Evolutionary conservation across 2,113 vertebrate species (phyloP), one percentile per base, ranked within the genome.

Genomic region (Empidonax alnorum): DNA sequence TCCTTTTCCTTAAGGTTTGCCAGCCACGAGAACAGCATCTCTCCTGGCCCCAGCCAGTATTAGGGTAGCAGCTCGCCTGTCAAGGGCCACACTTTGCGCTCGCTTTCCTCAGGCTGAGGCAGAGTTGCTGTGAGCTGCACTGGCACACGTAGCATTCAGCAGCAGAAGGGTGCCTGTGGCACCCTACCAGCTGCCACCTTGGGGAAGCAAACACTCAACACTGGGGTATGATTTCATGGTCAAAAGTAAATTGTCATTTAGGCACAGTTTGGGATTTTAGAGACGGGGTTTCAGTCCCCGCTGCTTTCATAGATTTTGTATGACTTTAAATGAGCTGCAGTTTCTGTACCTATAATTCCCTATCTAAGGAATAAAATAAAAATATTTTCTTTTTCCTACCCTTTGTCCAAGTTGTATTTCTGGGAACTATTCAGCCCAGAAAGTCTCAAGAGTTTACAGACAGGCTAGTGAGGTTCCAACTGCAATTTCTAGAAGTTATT

Each of bases 391-490:
- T 82, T 82, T 80, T 80, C 55, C 59, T 68, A 53, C 39, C 28
- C 77, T 62, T 84, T 74, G 61, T 81, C 55, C 67, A 90, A 68
- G 82, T 37, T 68, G 9, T 53, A 86, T 73, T 92, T 94, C 62
- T 89, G 89, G 63, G 49, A 96, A 88, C 67, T 53, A 72, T 49
- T 95, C 68, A 41, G 49, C n/a, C 42, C 68, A 69, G 49, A 69
- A 83, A 53, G n/a, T 58, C 89, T 94, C 12, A 1, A 41, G 53
- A 61, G 68, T 77, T 78, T 89, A 85, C 31, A 53, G 37, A 80
- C 46, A 73, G 53, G 58, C 59, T 44, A 77, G n/a, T 41, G 73
- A 14, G 73, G n/a, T 69, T 42, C 6, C 68, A 81, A 80, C 28
- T 67, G 25, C n/a, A 76, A 77, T 73, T 92, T 83, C 50, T 73